Conservation (phyloP, 2,797 vertebrate species). For the Phaenicophaeus curvirostris region DNA sequence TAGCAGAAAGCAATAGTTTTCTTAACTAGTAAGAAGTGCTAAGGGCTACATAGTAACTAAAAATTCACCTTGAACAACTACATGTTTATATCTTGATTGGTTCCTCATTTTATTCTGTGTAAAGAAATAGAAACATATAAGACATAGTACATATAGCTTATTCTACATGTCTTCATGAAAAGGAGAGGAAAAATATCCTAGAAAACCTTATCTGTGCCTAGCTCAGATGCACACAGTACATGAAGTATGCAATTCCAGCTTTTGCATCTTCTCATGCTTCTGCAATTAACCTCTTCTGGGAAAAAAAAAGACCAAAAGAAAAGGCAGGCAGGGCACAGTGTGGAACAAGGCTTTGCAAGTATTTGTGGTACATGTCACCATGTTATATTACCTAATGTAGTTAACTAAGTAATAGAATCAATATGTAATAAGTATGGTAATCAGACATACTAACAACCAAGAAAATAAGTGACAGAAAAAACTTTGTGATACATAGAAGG, state of each 20-base stretch:
- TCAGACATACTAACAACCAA: not conserved
- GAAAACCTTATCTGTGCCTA: not conserved
- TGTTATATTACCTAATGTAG: not conserved
- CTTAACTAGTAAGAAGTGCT: not conserved
- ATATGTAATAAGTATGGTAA: not conserved
- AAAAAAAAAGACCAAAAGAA: not conserved
- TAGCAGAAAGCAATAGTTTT: not conserved
- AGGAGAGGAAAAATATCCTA: not conserved
- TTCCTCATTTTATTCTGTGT: not conserved
- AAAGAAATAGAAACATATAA: not conserved
- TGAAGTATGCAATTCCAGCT: not conserved
- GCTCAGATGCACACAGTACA: not conserved
- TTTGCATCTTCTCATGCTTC: not conserved
- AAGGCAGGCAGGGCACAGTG: not conserved
- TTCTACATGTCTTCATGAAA: not conserved
- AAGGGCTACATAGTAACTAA: not conserved
- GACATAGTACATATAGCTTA: not conserved
- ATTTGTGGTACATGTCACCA: not conserved
- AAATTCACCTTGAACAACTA: not conserved
- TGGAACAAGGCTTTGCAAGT: not conserved
- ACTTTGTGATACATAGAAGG: rapidly evolving
- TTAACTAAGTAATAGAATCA: not conserved
- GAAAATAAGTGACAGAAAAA: not conserved
- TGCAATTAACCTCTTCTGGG: rapidly evolving
- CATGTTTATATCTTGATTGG: not conserved